Percentiles rank a stretch among this genome's conserved stretches.
Conservation (phyloP, 2,113 vertebrate genomes). For the Recurvirostra avosetta region DNA sequence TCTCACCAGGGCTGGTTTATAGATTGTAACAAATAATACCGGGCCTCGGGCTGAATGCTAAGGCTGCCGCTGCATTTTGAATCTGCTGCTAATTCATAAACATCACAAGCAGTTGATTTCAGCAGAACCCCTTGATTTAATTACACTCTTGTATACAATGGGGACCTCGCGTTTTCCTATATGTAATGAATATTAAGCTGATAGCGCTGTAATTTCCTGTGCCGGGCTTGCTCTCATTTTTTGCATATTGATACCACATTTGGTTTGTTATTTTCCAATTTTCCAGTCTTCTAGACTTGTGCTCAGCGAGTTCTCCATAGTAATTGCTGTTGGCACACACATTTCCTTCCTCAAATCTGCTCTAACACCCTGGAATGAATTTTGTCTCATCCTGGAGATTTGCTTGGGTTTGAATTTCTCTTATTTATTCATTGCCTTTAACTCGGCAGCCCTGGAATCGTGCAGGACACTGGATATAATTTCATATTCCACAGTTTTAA, state of each 20-base stretch:
- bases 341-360: conserved; percentile 49
- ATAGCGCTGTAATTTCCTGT: conserved; percentile 69
- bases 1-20: not conserved
- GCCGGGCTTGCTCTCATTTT: conserved; percentile 47
- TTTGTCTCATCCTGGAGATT: conserved; percentile 51
- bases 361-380: conserved; percentile 54
- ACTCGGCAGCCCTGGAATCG: not conserved
- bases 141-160: conserved; percentile 57
- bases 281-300: conserved; percentile 67
- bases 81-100: conserved; percentile 37
- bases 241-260: conserved; percentile 70
- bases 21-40: not conserved
- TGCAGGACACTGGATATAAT: conserved; percentile 26
- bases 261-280: conserved; percentile 70
- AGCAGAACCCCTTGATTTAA: conserved; percentile 70
- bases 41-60: not conserved
- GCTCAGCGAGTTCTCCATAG: conserved; percentile 60
- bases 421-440: conserved; percentile 44
- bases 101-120: conserved; percentile 57
- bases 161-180: conserved; percentile 53
- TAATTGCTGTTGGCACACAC: conserved; percentile 60
- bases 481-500: conserved; percentile 36
- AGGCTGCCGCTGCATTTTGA: not conserved
- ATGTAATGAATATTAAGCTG: conserved; percentile 67
- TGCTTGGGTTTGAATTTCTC: conserved; percentile 36